Conservation (phyloP, 1,140 invertebrate genomes). For the Parasteatoda tepidariorum region DNA sequence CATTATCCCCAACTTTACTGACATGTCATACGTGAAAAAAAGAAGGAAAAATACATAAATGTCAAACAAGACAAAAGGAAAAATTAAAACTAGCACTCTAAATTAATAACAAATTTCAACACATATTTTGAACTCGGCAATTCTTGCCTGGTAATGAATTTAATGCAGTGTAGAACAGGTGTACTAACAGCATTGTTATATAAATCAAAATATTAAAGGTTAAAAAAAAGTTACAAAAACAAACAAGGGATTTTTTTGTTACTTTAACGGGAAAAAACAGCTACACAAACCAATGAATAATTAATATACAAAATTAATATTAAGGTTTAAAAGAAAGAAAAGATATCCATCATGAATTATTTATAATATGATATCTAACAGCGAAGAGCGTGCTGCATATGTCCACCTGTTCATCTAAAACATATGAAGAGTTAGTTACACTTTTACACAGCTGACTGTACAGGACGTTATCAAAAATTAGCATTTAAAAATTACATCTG, state of each 20-base stretch:
- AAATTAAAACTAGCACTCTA: no score
- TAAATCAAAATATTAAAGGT: background rate
- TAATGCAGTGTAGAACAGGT: background rate
- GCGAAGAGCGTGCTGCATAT: slow-evolving; percentile 36
- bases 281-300: no score
- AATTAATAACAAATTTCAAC: no score
- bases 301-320: background rate
- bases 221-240: background rate
- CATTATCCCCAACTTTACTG: no score
- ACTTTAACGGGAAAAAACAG: no score
- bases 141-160: no score
- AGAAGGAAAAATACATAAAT: no score
- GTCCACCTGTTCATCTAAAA: slow-evolving; percentile 37
- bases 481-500: slow-evolving; percentile 61
- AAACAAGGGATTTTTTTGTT: background rate
- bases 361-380: slow-evolving; percentile 52
- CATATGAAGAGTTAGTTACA: slow-evolving; percentile 58
- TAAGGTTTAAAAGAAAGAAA: background rate
- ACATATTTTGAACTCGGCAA: no score
- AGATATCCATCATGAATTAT: slow-evolving; percentile 31
- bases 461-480: slow-evolving; percentile 61
- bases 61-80: no score
- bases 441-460: slow-evolving; percentile 61
- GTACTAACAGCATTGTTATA: background rate
- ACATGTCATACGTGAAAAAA: no score